Base-by-base conservation (phyloP, 2,797 vertebrate genomes). In the Rhynchotus rufescens region DNA sequence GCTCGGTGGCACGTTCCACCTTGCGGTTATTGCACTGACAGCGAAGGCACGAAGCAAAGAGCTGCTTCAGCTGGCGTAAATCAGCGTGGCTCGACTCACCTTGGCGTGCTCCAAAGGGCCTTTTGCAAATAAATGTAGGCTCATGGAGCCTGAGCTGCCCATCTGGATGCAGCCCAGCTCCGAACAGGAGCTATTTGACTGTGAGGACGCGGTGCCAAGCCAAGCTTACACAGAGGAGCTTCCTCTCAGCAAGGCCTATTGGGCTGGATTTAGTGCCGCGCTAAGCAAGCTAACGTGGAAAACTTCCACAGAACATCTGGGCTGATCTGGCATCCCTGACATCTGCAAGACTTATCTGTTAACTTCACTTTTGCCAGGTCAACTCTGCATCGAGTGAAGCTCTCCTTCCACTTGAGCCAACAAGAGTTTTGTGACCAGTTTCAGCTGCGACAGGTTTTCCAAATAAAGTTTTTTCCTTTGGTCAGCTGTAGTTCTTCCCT, bases 341-440 rank as follows among this genome's bases (percentile, higher is more conserved):
- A 75, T 13, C 59, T 59, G 25, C 49, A 69, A 62, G 77, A 47
- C 45, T 83, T 84, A 38, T 34, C 40, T 22, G 32, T 84, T 51
- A 77, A 61, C 54, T 89, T 91, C 12, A 32, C 38, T 86, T 85
- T 80, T 92, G 62, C 73, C 71, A 65, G 56, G 87, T 61, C 80
- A 79, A 87, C 75, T 52, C 64, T 52, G 21, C 52, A 60, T 60
- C 61, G 64, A 78, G 60, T 51, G 21, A 83, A 84, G 85, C n/a
- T 8, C 56, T 47, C 11, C 32, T 52, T 80, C 67, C 1, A 1
- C 59, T 78, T 15, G 61, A 61, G n/a, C 51, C 52, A 61, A 47
- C 0, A 1, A n/a, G 65, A 82, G 45, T 21, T 86, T 88, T 47
- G 26, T 52, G 56, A 72, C 36, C 15, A 44, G 64, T 88, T 88